Conservation (phyloP, 2,113 vertebrate species). For the Siphamia tubifer region DNA sequence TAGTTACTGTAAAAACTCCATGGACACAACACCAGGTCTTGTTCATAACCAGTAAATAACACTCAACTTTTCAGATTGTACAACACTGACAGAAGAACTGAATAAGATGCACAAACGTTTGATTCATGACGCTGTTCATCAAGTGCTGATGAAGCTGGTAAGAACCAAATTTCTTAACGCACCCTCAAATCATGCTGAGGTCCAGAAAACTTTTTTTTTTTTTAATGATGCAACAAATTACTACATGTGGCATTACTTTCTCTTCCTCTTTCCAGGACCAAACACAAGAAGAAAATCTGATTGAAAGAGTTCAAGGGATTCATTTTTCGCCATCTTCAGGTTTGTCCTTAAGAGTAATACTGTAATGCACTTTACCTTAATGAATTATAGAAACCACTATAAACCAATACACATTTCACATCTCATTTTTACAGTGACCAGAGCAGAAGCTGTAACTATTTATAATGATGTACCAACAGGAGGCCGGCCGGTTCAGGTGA, state of each 20-base stretch:
- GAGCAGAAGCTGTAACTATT: neutral
- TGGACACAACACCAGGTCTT: too few relatives aligned
- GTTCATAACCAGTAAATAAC: too few relatives aligned
- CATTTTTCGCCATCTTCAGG: constrained; percentile 3
- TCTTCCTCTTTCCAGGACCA: constrained; percentile 51
- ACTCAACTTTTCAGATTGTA: constrained; percentile 48
- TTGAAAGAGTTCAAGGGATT: neutral
- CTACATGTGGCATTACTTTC: neutral
- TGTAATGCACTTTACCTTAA: too few relatives aligned
- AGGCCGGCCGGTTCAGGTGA: constrained; percentile 48
- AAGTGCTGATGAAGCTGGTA: constrained; percentile 66
- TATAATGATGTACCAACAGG: constrained; percentile 17
- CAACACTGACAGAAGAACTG: constrained; percentile 45
- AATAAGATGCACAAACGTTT: constrained; percentile 48
- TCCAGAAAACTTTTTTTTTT: neutral
- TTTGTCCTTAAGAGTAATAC: neutral
- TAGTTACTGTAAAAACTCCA: too few relatives aligned
- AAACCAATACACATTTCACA: neutral
- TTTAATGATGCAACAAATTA: neutral
- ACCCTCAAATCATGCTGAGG: neutral
- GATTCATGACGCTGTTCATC: constrained; percentile 26
- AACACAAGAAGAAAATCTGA: neutral
- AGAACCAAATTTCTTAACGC: neutral
- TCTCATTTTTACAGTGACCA: neutral
- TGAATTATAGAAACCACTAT: too few relatives aligned